Base-by-base conservation (phyloP, 2,888 invertebrate genomes). In the Electrophaes corylata region DNA sequence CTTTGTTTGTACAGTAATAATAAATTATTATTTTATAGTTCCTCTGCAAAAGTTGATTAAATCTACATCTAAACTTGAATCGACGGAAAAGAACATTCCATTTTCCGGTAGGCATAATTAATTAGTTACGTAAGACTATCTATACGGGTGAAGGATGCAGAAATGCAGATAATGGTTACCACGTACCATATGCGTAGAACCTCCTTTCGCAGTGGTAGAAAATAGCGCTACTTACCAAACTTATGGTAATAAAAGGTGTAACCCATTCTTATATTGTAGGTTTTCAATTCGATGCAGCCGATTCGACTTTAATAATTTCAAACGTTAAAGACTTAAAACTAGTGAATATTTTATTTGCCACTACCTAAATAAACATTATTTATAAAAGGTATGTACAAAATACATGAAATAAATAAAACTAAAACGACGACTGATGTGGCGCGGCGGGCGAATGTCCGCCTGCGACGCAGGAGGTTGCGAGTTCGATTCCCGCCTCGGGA, bases 71-170 rank as follows among this genome's bases (percentile, higher is more conserved):
- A 64, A 59, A 65, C 64, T 62, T 65, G 62, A 67, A 67, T 65
- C 60, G 48, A 56, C 65, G 65, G 65, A 65, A 65, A 56, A 60
- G 45, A 58, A 62, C 59, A 62, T 62, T 64, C 60, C 50, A 64
- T 61, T 65, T 62, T 65, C 65, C 67, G 67, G 67, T 65, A 50
- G 60, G 50, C 49, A 56, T 64, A 59, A 67, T 65, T n/a, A n/a
- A n/a, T n/a, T n/a, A n/a, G n/a, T n/a, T 67, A 57, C 60, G 48
- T 65, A 60, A 56, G 44, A 10, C 57, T 61, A 65, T 65, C 59
- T 65, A 60, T 62, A 65, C 62, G 57, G 64, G 59, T 64, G 60
- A 64, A 67, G 67, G 67, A 67, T 67, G 40, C 55, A 55, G 35
- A 16, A 58, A 63, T 63, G 50, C 53, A 54, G 58, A 59, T 54